These are phyloP conservation scores for Galagoides demidoff DNA, from an alignment of 2,797 vertebrate genomes.

Conservation along the genomic window DNA sequence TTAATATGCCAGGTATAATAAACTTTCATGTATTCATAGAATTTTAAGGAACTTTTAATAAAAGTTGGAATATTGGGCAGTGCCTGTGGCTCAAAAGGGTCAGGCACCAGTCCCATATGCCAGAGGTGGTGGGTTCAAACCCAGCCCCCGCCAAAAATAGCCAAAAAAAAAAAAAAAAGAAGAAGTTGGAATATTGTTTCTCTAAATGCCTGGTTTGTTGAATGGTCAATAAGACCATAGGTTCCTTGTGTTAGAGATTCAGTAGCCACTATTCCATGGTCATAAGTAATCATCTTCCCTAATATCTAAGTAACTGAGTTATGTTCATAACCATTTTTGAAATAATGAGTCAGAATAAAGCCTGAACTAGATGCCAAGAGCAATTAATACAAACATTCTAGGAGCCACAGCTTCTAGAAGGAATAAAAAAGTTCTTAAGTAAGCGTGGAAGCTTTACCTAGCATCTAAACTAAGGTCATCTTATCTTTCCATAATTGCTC, in stretches of 20 bases:
- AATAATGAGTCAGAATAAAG: background rate
- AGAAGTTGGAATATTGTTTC: background rate
- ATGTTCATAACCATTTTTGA: background rate
- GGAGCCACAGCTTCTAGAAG: background rate
- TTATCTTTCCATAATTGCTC: background rate
- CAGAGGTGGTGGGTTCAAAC: no score
- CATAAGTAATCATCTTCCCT: background rate
- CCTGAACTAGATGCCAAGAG: background rate
- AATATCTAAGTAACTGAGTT: background rate
- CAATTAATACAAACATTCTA: background rate
- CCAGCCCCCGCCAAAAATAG: no score
- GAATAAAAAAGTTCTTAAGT: background rate
- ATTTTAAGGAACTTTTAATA: constrained; percentile 6
- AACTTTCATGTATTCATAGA: background rate
- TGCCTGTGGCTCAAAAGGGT: no score
- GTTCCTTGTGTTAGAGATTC: background rate
- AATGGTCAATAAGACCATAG: background rate
- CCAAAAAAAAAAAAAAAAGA: no score
- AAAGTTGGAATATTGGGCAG: background rate
- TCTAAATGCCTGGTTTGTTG: background rate
- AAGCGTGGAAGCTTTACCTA: background rate
- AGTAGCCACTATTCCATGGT: background rate
- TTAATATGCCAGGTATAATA: background rate
- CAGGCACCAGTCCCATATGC: no score
- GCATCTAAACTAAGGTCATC: background rate